Conservation (phyloP, 1,140 invertebrate genomes). For the Heterodera carotae region DNA sequence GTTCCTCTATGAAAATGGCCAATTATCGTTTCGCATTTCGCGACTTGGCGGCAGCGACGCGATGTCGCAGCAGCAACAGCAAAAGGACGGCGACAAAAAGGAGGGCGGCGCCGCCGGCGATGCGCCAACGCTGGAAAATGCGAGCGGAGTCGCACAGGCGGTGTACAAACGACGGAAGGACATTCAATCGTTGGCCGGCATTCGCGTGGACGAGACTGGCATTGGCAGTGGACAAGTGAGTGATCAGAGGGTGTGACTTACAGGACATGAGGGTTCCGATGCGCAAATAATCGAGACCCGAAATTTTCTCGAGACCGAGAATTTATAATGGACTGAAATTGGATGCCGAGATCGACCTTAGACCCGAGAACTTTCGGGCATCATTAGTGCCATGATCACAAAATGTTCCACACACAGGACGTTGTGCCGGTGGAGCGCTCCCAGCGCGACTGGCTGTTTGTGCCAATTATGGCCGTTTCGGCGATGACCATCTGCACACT, state of each 20-base stretch:
- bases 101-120: constrained; percentile 41
- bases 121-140: constrained; percentile 56
- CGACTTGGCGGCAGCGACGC: no score
- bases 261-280: no score
- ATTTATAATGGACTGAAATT: no score
- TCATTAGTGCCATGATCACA: no score
- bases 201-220: constrained; percentile 64
- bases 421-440: constrained; percentile 59
- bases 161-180: constrained; percentile 65
- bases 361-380: no score
- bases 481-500: constrained; percentile 67
- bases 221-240: constrained; percentile 61
- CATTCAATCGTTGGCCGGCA: constrained; percentile 61
- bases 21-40: constrained; percentile 61
- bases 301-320: no score
- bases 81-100: constrained; percentile 38
- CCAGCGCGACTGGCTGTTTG: constrained; percentile 59
- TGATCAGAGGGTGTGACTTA: background rate
- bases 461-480: constrained; percentile 60
- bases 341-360: no score
- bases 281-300: no score
- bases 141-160: constrained; percentile 61
- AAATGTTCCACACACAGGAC: constrained; percentile 40
- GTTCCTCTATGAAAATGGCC: constrained; percentile 63
- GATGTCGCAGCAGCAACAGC: constrained; percentile 15